Evolutionary conservation across 2,888 invertebrate genomes (phyloP), one percentile per base, ranked within the genome.

Genomic region (Dasypolia templi): DNA sequence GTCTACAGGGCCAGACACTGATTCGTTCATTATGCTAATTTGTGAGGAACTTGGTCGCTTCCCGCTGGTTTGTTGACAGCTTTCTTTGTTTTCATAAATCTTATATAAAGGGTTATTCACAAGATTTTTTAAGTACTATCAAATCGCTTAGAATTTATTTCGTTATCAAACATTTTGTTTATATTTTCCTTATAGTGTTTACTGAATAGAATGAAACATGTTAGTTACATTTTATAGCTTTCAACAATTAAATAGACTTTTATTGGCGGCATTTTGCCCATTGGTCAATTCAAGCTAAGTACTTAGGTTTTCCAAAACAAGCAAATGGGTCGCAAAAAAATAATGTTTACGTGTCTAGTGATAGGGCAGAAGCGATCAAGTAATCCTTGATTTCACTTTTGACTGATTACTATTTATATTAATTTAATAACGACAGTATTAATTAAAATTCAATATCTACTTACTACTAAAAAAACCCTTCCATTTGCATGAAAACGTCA

Each of bases 1-100:
- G 58, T 63, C 55, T 14, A 70, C 72, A 75, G 63, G 58, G 26
- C 17, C 62, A 58, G 74, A 74, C 63, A 75, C 58, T 83, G 74
- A 86, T 71, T 67, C 62, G 72, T 76, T 72, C 66, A 76, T 84
- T 80, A 84, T 85, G 86, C 53, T 70, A 83, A 84, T 83, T 35
- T 75, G 73, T 72, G 66, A 79, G 71, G 7, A 22, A 78, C n/a
- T 65, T 22, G 22, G 55, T 59, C 32, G 68, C 67, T 67, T 74
- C 75, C 84, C 72, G 78, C 86, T 81, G 81, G 63, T 71, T 35
- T 53, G 78, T 42, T 70, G 86, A 84, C 72, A 86, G 71, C 53
- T 72, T 72, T 71, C 63, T 67, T 75, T 86, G 61, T 81, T 80
- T 71, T 44, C 22, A 68, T 63, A 68, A 59, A 58, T 46, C 2